These are phyloP conservation scores for Poecile montanus DNA, from an alignment of 2,797 vertebrate genomes.

Conservation along the genomic window DNA sequence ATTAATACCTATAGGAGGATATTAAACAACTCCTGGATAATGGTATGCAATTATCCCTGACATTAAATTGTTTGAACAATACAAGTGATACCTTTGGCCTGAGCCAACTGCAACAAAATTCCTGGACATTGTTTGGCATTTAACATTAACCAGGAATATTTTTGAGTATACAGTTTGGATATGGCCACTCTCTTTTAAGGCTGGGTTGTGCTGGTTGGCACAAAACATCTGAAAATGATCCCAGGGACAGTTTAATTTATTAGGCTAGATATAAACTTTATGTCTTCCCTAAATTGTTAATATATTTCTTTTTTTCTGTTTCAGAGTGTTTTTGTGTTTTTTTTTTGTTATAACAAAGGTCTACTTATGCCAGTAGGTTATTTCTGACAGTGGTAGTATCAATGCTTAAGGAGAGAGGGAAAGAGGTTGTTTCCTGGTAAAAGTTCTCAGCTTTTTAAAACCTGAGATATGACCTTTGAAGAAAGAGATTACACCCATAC, in stretches of 20 bases:
- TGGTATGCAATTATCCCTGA: background rate
- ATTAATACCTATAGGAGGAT: background rate
- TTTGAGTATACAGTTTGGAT: background rate
- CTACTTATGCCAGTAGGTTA: background rate
- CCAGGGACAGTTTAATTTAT: background rate
- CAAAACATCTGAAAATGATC: background rate
- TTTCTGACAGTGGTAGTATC: background rate
- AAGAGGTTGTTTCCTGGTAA: background rate
- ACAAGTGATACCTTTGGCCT: background rate
- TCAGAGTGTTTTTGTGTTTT: background rate
- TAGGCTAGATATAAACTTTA: background rate
- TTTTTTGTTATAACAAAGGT: background rate
- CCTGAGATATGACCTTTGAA: background rate
- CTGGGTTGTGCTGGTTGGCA: background rate
- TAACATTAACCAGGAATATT: background rate
- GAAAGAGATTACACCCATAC: background rate
- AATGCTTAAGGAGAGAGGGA: background rate
- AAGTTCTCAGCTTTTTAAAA: background rate
- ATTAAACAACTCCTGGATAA: background rate
- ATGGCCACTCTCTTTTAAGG: background rate
- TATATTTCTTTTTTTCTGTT: background rate
- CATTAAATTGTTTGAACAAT: background rate
- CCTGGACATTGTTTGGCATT: background rate
- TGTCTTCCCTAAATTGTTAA: background rate
- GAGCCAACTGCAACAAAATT: background rate